Evolutionary conservation across 1,140 invertebrate genomes (phyloP).

Genomic region (Drosophila lacertosa): DNA sequence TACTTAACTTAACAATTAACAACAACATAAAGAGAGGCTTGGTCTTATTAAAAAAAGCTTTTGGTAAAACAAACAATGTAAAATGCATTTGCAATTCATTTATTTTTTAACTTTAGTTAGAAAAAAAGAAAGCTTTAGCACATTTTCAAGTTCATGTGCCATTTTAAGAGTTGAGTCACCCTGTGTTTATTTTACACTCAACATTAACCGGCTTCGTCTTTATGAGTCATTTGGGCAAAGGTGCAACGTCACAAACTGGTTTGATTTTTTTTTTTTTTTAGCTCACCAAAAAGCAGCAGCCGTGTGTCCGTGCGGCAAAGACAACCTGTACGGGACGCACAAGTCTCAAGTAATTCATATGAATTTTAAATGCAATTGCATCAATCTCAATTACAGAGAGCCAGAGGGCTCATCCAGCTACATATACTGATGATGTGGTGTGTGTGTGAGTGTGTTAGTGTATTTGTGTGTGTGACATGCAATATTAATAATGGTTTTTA

Average conservation of each 20-base stretch:
- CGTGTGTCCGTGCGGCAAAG: slow-evolving; percentile 21
- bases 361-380: slow-evolving; percentile 80
- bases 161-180: slow-evolving; percentile 44
- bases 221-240: slow-evolving; percentile 78
- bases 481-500: slow-evolving; percentile 80
- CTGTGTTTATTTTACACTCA: slow-evolving; percentile 53
- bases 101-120: not conserved
- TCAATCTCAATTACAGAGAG: slow-evolving; percentile 74
- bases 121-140: not conserved
- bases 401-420: slow-evolving; percentile 36
- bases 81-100: not conserved
- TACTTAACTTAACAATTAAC: too few species aligned
- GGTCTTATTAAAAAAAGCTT: too few species aligned
- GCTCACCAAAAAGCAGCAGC: slow-evolving; percentile 33
- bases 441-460: slow-evolving; percentile 25
- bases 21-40: too few species aligned
- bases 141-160: slow-evolving; percentile 40
- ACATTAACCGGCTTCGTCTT: slow-evolving; percentile 59
- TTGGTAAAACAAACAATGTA: too few species aligned
- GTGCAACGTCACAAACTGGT: slow-evolving; percentile 54
- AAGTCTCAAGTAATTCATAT: slow-evolving; percentile 76
- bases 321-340: slow-evolving; percentile 7
- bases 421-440: not conserved
- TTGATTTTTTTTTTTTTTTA: too few species aligned
- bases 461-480: slow-evolving; percentile 58